A percentile compares a stretch with the other conserved stretches of the same genome.
Evolutionary conservation across 2,113 vertebrate species (phyloP).

Genomic region (Saccopteryx bilineata): DNA sequence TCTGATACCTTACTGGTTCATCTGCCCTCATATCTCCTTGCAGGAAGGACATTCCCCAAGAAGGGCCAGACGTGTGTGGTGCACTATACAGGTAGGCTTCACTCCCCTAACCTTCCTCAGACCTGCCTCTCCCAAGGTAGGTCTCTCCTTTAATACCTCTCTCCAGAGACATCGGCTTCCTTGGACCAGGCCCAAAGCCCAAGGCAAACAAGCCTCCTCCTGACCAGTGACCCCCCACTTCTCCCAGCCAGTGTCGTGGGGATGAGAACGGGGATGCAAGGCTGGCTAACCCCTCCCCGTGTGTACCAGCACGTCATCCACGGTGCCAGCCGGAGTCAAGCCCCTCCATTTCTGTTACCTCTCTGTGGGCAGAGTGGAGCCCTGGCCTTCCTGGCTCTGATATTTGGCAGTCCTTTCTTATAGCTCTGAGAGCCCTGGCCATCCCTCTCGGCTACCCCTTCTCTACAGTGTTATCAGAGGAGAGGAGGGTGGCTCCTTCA

Average conservation of each 20-base stretch:
- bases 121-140: not conserved
- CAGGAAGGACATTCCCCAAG: slow-evolving; percentile 99
- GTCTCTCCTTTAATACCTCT: not conserved
- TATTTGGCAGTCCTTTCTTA: not conserved
- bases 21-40: slow-evolving; percentile 73
- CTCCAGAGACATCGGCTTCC: not conserved
- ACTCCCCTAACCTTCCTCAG: not conserved
- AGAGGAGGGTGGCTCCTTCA: slow-evolving; percentile 10
- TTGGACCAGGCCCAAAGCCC: not conserved
- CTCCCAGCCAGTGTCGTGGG: not conserved
- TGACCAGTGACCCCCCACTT: not conserved
- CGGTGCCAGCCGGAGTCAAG: not conserved
- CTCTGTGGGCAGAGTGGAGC: not conserved
- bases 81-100: slow-evolving; percentile 97
- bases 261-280: not conserved
- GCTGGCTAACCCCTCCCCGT: not conserved
- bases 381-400: not conserved
- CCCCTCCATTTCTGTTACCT: not conserved
- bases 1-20: not conserved
- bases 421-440: not conserved
- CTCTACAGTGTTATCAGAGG: not conserved
- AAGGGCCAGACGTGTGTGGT: slow-evolving; percentile 98
- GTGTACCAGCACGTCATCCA: not conserved
- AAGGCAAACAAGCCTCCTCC: not conserved
- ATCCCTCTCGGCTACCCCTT: not conserved